These are phyloP conservation scores for Florisuga fusca DNA, from an alignment of 2,797 vertebrate genomes.

Conservation along the genomic window DNA sequence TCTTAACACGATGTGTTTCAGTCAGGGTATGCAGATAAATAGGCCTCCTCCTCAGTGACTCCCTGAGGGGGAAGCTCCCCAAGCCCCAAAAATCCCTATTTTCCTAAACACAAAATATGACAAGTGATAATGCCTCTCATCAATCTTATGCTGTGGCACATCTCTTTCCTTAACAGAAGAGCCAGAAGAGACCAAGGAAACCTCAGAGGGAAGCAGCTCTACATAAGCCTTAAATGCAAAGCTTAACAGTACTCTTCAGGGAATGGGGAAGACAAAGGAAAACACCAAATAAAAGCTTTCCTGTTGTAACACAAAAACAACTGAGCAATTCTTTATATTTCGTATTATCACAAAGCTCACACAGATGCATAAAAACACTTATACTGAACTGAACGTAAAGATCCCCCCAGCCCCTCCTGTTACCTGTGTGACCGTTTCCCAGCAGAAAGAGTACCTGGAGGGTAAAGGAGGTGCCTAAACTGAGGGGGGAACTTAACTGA, in stretches of 20 bases:
- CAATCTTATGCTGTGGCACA: neutral
- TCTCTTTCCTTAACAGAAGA: neutral
- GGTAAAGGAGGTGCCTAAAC: neutral
- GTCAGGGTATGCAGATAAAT: neutral
- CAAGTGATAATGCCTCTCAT: constrained; percentile 18
- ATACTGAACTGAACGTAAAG: fast-evolving
- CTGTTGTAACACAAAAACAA: neutral
- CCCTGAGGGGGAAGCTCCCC: neutral
- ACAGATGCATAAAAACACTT: neutral
- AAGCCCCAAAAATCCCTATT: neutral
- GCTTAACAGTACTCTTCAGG: neutral
- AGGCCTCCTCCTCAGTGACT: neutral
- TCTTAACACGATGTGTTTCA: neutral
- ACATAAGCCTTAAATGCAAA: neutral
- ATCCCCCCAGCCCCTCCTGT: neutral
- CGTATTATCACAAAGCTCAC: neutral
- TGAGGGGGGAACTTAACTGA: neutral
- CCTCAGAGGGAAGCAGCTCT: neutral
- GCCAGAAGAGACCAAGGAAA: neutral
- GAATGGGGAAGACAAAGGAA: neutral
- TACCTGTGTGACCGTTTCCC: neutral
- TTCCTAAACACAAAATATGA: neutral
- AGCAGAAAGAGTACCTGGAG: neutral
- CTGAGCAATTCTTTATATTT: neutral
- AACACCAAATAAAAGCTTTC: neutral